Evolutionary conservation across 2,113 vertebrate genomes (phyloP), one percentile per base, ranked within the genome.

Genomic region (Psammodynastes pulverulentus): DNA sequence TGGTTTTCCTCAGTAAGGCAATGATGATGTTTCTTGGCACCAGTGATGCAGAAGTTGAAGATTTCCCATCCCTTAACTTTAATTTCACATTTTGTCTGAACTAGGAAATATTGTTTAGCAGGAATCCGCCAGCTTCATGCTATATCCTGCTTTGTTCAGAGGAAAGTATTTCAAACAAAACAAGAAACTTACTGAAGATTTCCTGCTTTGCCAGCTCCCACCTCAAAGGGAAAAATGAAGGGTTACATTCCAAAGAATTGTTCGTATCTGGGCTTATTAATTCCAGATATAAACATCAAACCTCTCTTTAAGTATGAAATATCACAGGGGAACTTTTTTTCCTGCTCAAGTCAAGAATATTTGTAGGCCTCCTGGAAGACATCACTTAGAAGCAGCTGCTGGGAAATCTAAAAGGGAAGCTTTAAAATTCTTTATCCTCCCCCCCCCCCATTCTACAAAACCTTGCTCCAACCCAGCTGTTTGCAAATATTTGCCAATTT

Each of bases 401-500:
- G 84, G 94, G 92, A 95, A 93, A 90, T 94, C 92, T 93, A 85
- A 92, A 94, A 94, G 92, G 87, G 92, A 89, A 62, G 46, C 17
- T 67, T 89, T 67, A n/a, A 51, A 49, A 48, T 93, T 92, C 91
- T 93, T 93, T 92, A 88, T 91, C 95, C 91, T 95, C 94, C 48
- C 86, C 93, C 5, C 0, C 87, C 93, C 9, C 0, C 87, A 90
- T 92, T 94, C 43, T 95, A 89, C 79, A 1, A 2, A 85, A 90
- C 93, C 94, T 95, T 93, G 95, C 67, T 52, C 58, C 94, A 56
- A 89, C 92, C 93, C 95, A 96, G 96, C 96, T 97, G 97, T 51
- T 93, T 89, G 72, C 88, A 90, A 49, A 90, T 93, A 90, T 94
- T 72, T 95, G 96, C 96, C 95, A 97, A 95, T 88, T 15, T 91